phyloP scores from a whole-genome alignment of 2,888 invertebrate species.

The Drosophila neotestacea region DNA sequence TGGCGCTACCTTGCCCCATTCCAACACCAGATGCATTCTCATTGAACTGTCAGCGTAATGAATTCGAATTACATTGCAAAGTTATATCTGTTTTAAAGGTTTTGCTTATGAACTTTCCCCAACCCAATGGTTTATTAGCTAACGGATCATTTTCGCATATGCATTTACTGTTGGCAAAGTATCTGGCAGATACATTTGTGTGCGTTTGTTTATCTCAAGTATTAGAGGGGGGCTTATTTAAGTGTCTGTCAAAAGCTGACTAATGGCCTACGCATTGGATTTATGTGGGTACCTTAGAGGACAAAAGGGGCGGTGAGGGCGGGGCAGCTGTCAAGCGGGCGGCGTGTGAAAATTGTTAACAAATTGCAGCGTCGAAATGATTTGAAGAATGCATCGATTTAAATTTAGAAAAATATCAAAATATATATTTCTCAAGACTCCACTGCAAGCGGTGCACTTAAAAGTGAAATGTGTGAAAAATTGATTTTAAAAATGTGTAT shows the following conservation, averaged over 20 bases:
- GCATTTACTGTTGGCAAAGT: constrained; percentile 9
- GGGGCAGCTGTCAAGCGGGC: constrained; percentile 65
- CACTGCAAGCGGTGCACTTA: constrained; percentile 51
- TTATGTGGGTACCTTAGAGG: constrained; percentile 55
- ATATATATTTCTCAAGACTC: constrained; percentile 50
- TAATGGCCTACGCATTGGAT: constrained; percentile 70
- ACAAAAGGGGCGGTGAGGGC: constrained; percentile 10
- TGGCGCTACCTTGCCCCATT: constrained; percentile 59
- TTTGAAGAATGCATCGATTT: constrained; percentile 61
- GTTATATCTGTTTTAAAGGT: constrained; percentile 29
- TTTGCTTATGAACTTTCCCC: constrained; percentile 36
- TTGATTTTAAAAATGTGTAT: constrained; percentile 35
- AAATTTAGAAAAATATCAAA: constrained; percentile 59
- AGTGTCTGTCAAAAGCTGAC: constrained; percentile 71
- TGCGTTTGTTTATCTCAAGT: constrained; percentile 3
- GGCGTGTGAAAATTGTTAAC: constrained; percentile 77
- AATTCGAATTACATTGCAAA: constrained; percentile 30
- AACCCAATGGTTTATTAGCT: constrained; percentile 33
- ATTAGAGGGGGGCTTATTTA: constrained; percentile 34
- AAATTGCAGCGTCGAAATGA: constrained; percentile 76
- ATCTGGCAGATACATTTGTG: constrained; percentile 31
- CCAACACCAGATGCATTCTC: constrained; percentile 32
- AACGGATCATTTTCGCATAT: constrained; percentile 24
- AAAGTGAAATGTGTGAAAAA: constrained; percentile 75
- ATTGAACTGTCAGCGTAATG: constrained; percentile 48